Evolutionary conservation across 2,113 vertebrate species (phyloP).

Genomic region (Coptodon rendalli): DNA sequence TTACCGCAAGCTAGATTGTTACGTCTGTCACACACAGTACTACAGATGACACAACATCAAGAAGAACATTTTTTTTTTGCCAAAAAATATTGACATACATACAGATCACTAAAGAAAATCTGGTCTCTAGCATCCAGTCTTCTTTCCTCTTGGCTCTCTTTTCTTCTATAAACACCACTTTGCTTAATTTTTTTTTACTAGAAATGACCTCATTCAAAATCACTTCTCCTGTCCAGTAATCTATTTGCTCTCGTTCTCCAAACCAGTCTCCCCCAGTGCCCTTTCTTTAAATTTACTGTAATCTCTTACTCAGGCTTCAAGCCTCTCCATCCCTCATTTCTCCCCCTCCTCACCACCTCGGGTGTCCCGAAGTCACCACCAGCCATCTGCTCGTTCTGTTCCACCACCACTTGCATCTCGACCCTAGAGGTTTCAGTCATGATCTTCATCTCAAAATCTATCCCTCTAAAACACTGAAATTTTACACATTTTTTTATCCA

Average conservation of each 20-base stretch:
- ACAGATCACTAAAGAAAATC: background rate
- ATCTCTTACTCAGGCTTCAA: background rate
- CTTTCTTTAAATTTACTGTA: background rate
- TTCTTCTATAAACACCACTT: background rate
- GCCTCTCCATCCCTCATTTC: background rate
- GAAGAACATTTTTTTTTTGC: background rate
- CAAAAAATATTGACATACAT: background rate
- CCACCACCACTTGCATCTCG: background rate
- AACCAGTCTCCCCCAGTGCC: background rate
- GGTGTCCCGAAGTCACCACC: background rate
- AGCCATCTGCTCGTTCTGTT: background rate
- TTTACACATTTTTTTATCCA: background rate
- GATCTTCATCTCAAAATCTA: background rate
- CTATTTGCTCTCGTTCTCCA: background rate
- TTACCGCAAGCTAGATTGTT: background rate
- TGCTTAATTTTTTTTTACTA: background rate
- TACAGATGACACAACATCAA: background rate
- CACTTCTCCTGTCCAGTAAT: background rate
- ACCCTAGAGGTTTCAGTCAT: background rate
- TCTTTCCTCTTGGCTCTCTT: background rate
- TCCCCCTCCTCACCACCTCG: background rate
- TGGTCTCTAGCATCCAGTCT: background rate
- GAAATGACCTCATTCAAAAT: background rate
- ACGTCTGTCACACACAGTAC: background rate
- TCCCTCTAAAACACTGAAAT: background rate